Evolutionary conservation across 1,140 invertebrate genomes (phyloP).

Genomic region (Sinella curviseta): DNA sequence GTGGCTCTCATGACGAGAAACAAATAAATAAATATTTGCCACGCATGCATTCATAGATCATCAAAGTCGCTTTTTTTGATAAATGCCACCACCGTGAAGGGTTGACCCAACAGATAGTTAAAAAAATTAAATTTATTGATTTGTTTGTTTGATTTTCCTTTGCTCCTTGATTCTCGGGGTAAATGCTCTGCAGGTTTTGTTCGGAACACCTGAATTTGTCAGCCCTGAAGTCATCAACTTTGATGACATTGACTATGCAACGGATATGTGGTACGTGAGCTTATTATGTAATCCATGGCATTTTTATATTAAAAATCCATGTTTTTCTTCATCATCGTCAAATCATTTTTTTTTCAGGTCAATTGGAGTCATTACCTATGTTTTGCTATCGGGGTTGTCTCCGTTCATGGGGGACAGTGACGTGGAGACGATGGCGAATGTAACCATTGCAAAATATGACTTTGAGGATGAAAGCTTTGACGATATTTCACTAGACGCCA

Average conservation of each 20-base stretch:
- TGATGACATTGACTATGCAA: slow-evolving; percentile 89
- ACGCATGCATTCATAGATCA: too few relatives aligned
- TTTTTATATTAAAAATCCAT: too few relatives aligned
- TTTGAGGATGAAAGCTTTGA: slow-evolving; percentile 93
- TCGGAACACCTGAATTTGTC: slow-evolving; percentile 98
- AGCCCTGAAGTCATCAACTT: slow-evolving; percentile 98
- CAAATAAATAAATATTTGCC: too few relatives aligned
- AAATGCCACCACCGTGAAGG: too few relatives aligned
- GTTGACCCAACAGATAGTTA: too few relatives aligned
- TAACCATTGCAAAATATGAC: slow-evolving; percentile 91
- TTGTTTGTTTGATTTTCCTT: slow-evolving; percentile 30
- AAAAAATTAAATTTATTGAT: slow-evolving; percentile 21
- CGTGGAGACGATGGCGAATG: slow-evolving; percentile 95
- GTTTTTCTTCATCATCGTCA: too few relatives aligned
- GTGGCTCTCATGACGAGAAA: too few relatives aligned
- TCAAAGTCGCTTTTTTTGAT: too few relatives aligned
- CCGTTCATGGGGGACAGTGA: slow-evolving; percentile 98
- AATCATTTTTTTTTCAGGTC: too few relatives aligned
- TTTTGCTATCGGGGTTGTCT: slow-evolving; percentile 85
- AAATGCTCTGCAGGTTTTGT: slow-evolving; percentile 65
- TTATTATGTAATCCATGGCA: slow-evolving; percentile 65
- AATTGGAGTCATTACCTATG: slow-evolving; percentile 63
- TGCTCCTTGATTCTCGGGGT: slow-evolving; percentile 38
- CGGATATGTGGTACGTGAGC: slow-evolving; percentile 85
- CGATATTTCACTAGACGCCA: slow-evolving; percentile 85